phyloP scores from a whole-genome alignment of 1,140 invertebrate species.

The Colletes gigas region DNA sequence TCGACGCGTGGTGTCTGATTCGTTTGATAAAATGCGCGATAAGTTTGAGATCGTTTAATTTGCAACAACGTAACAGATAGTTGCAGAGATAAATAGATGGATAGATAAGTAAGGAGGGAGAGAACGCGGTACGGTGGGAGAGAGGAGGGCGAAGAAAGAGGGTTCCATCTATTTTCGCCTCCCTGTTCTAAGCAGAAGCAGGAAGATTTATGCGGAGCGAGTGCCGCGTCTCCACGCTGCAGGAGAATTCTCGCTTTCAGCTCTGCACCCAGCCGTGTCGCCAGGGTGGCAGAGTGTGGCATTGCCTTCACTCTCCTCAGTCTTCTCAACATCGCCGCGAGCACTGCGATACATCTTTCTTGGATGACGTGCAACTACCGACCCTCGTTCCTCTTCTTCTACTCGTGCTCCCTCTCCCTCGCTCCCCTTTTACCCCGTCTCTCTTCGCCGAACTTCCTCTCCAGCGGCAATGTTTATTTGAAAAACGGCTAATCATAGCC shows the following conservation, averaged over 20 bases:
- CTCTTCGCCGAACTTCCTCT: neutral
- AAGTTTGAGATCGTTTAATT: too few relatives aligned
- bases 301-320: conserved; percentile 50
- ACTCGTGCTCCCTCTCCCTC: neutral
- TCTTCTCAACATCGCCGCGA: conserved; percentile 45
- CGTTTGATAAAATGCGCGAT: too few relatives aligned
- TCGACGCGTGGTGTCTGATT: too few relatives aligned
- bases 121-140: too few relatives aligned
- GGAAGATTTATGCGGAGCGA: conserved; percentile 72
- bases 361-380: conserved; percentile 64
- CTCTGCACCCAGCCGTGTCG: conserved; percentile 66
- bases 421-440: neutral
- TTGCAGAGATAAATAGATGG: conserved; percentile 4
- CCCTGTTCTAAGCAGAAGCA: conserved; percentile 65
- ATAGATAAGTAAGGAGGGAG: neutral
- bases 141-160: conserved; percentile 13
- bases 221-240: conserved; percentile 67
- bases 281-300: conserved; percentile 65
- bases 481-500: conserved; percentile 64
- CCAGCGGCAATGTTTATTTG: conserved; percentile 39
- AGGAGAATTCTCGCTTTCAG: conserved; percentile 72
- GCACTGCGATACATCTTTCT: conserved; percentile 63
- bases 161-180: conserved; percentile 69
- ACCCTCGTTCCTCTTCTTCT: conserved; percentile 42
- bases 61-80: neutral